Evolutionary conservation across 1,140 invertebrate genomes (phyloP).

Genomic region (Heliconius hewitsoni): DNA sequence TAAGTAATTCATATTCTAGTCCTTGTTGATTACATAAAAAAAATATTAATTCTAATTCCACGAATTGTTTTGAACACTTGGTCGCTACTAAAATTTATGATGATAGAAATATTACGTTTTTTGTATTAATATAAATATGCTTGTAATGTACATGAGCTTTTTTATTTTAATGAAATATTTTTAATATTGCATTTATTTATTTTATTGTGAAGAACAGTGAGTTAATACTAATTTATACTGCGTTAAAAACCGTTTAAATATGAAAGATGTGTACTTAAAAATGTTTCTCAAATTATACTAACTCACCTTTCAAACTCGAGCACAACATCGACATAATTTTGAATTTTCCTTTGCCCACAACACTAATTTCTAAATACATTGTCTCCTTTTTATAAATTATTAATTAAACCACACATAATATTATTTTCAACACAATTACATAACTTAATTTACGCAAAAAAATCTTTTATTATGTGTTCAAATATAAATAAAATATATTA

Average conservation of each 20-base stretch:
- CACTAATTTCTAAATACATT: conserved; percentile 2
- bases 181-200: too few species aligned
- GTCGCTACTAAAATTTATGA: too few species aligned
- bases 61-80: too few species aligned
- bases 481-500: not conserved
- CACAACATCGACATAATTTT: conserved; percentile 11
- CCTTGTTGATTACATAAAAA: too few species aligned
- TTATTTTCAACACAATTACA: not conserved
- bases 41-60: too few species aligned
- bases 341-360: not conserved
- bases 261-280: too few species aligned
- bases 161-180: too few species aligned
- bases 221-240: not conserved
- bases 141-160: too few species aligned
- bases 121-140: too few species aligned
- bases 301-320: conserved; percentile 17
- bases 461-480: not conserved
- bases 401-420: not conserved
- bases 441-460: not conserved
- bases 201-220: too few species aligned
- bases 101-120: too few species aligned
- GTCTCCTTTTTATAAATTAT: not conserved
- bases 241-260: not conserved
- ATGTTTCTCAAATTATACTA: not conserved
- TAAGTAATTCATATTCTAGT: too few species aligned